Evolutionary conservation across 2,797 vertebrate species (phyloP).

Genomic region (Australoheros facetus): DNA sequence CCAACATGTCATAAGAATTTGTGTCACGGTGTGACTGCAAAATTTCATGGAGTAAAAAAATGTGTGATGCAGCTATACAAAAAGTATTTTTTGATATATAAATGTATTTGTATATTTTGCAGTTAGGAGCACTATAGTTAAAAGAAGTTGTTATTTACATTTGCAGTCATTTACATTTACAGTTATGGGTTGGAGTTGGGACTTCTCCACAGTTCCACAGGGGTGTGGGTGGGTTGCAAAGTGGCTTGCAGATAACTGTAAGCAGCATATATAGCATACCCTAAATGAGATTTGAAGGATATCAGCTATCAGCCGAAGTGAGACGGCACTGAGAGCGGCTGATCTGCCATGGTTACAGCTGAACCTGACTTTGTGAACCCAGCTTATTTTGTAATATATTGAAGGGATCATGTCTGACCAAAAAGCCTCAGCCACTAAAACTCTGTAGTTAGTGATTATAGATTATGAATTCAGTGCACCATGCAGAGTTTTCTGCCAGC

Average conservation of each 20-base stretch:
- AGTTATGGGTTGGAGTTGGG: no score
- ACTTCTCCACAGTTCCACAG: no score
- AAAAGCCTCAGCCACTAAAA: neutral
- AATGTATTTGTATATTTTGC: neutral
- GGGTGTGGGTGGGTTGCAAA: neutral
- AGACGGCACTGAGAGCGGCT: no score
- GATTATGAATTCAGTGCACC: neutral
- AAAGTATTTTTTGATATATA: neutral
- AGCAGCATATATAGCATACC: neutral
- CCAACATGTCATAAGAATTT: constrained; percentile 42
- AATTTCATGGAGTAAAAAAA: constrained; percentile 12
- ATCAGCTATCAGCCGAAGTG: neutral
- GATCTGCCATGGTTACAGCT: no score
- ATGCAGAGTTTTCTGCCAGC: neutral
- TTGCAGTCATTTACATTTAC: neutral
- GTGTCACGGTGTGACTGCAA: constrained; percentile 16
- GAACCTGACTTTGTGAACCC: no score
- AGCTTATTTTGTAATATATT: no score
- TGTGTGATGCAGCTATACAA: neutral
- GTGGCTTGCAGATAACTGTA: neutral
- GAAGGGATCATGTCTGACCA: no score
- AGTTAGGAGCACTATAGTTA: neutral
- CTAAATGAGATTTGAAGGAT: neutral
- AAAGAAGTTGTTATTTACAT: neutral
- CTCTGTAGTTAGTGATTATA: neutral